phyloP scores from a whole-genome alignment of 2,113 vertebrate species.

The Gasterosteus aculeatus region DNA sequence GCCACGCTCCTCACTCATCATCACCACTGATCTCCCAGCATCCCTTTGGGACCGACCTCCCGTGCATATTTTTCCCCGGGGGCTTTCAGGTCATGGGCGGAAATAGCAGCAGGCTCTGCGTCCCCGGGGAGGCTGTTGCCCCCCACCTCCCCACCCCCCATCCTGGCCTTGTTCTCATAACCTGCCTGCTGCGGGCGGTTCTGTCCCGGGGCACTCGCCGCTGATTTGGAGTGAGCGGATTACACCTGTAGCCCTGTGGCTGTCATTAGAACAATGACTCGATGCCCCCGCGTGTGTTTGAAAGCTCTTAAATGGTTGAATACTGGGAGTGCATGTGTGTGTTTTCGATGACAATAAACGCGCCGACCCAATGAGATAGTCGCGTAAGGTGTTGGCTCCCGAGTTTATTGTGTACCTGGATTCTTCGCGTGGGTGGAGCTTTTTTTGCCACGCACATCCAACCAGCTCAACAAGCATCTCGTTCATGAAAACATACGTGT shows the following conservation, averaged over 20 bases:
- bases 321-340: constrained; percentile 29
- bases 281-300: constrained; percentile 33
- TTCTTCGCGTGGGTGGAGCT: not conserved
- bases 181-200: constrained; percentile 47
- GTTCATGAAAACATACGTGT: constrained; percentile 5
- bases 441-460: constrained; percentile 14
- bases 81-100: constrained; percentile 62
- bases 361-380: constrained; percentile 49
- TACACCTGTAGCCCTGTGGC: constrained; percentile 65
- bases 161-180: constrained; percentile 59
- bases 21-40: constrained; percentile 61
- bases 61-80: constrained; percentile 35
- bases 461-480: not conserved
- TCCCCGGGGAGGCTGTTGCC: constrained; percentile 56
- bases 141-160: constrained; percentile 21
- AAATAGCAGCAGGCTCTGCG: constrained; percentile 69
- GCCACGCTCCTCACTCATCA: constrained; percentile 26
- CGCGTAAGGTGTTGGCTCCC: constrained; percentile 28
- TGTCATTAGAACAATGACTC: constrained; percentile 64
- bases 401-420: constrained; percentile 29
- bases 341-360: constrained; percentile 34
- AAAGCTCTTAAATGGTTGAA: constrained; percentile 44
- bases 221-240: constrained; percentile 58
- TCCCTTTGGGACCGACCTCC: constrained; percentile 68
- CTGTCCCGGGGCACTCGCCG: constrained; percentile 30